Evolutionary conservation across 2,113 vertebrate genomes (phyloP), one percentile per base, ranked within the genome.

Genomic region (Montifringilla adamsi): DNA sequence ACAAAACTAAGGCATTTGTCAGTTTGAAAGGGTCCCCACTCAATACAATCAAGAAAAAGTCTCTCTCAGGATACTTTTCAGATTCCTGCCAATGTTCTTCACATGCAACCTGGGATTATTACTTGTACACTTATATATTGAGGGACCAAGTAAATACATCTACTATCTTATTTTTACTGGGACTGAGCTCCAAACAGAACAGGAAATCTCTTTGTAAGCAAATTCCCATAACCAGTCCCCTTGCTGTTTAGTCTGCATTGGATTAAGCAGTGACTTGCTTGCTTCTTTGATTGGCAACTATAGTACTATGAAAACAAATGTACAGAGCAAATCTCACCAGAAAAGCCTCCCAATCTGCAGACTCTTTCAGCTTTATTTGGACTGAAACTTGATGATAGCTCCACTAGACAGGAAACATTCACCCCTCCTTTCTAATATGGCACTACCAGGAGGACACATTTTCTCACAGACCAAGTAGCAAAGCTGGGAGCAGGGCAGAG

Each of bases 211-310:
- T 91, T 80, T 96, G 93, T 92, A 97, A 98, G 97, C 95, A 97
- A 95, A 91, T 98, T 97, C 97, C 96, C 97, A 97, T 93, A 95
- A 31, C 86, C 73, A 94, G 94, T 94, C 84, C 96, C 73, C 50
- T 96, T 79, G 96, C 97, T 98, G 97, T 98, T 98, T 98, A 98
- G 98, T 98, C 98, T 98, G 94, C 79, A 47, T 94, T 43, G 94
- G 76, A 94, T 97, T 96, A 95, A 94, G 94, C 87, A 77, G 66
- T 59, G 96, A 90, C 94, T 96, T 97, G 87, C 96, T 97, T 82
- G 80, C 87, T 90, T 84, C 93, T 94, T 97, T 98, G 98, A 98
- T 96, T 98, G 98, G 97, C 98, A 98, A 97, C 96, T 70, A 23
- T 80, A 95, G 91, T 70, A 93, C 92, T 96, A 96, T 77, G 89